Conservation (phyloP, 2,888 invertebrate species). For the Aphidius colemani region DNA sequence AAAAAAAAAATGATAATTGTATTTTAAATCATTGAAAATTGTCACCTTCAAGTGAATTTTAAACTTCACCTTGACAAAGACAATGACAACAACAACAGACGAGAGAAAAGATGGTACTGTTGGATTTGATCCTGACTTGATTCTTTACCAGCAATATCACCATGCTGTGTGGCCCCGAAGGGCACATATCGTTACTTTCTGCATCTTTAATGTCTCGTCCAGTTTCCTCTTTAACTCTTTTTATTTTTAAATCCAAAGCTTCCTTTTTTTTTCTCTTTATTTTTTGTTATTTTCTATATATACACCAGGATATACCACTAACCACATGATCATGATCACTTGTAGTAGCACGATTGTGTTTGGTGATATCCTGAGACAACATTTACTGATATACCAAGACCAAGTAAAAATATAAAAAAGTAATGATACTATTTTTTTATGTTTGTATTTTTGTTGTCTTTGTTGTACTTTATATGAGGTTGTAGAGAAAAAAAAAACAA, state of each 20-base stretch:
- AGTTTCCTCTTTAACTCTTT: conserved; percentile 3
- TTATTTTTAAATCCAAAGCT: conserved; percentile 14
- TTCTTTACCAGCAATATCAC: conserved; percentile 29
- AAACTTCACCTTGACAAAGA: neutral
- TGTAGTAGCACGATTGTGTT: conserved; percentile 28
- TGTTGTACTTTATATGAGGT: conserved; percentile 5
- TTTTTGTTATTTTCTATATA: conserved; percentile 10
- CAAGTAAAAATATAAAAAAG: conserved; percentile 26
- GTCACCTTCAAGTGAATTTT: neutral
- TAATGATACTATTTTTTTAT: neutral
- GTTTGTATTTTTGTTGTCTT: no score
- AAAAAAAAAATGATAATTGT: no score
- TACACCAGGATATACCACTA: no score
- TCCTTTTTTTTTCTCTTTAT: conserved; percentile 7
- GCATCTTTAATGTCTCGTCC: conserved; percentile 18
- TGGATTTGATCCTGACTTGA: conserved; percentile 30
- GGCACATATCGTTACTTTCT: conserved; percentile 29
- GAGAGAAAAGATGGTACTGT: conserved; percentile 13
- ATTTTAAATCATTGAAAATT: no score
- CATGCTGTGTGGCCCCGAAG: conserved; percentile 29
- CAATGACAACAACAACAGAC: conserved; percentile 16
- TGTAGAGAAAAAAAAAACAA: conserved; percentile 17
- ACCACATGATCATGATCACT: no score
- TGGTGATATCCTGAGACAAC: conserved; percentile 15
- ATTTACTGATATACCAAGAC: neutral